These are phyloP conservation scores for Falco biarmicus DNA, from an alignment of 2,797 vertebrate genomes.

Conservation along the genomic window DNA sequence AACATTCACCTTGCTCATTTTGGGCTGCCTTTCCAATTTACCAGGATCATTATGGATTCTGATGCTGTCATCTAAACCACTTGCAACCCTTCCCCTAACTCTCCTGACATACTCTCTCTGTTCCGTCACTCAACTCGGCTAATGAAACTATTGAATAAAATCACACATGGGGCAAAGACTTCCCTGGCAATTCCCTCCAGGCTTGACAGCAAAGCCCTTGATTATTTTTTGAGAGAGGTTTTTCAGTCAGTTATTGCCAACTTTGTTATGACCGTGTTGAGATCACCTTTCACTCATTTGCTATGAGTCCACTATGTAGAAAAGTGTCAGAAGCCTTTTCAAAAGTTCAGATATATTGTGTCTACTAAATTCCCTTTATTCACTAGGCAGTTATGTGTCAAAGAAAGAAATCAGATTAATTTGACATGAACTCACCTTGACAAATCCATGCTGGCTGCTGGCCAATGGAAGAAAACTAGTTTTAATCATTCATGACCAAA, in stretches of 20 bases:
- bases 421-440: constrained; percentile 23
- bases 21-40: neutral
- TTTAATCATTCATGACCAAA: constrained; percentile 32
- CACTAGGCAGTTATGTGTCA: constrained; percentile 29
- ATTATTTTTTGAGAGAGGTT: constrained; percentile 30
- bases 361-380: constrained; percentile 19
- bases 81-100: neutral
- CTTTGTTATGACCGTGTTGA: constrained; percentile 8
- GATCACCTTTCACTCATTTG: neutral
- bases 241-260: neutral
- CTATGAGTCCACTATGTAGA: neutral
- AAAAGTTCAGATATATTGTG: neutral
- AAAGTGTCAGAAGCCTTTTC: constrained; percentile 6
- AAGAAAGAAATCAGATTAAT: constrained; percentile 46
- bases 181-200: neutral
- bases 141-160: constrained; percentile 23
- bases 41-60: neutral
- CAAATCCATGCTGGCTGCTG: constrained; percentile 25
- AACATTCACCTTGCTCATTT: neutral
- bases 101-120: neutral
- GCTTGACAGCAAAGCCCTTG: neutral
- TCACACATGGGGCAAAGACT: neutral
- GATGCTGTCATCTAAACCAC: neutral
- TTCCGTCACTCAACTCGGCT: constrained; percentile 33
- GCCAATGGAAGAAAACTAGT: constrained; percentile 15